Conservation (phyloP, 2,888 invertebrate genomes). For the Dexiosoma caninum region DNA sequence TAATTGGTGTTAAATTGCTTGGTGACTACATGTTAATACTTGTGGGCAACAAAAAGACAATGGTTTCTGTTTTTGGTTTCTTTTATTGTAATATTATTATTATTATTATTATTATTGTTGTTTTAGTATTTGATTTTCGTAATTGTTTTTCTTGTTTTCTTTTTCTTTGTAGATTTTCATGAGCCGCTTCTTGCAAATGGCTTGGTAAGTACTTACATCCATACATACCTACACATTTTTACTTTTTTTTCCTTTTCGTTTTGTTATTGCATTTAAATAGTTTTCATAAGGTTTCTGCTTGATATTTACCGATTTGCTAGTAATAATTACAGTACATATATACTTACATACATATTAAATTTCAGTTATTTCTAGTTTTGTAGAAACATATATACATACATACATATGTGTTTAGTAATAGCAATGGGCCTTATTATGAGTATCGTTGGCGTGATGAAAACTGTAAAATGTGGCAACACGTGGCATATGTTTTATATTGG, state of each 20-base stretch:
- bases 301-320: conserved; percentile 31
- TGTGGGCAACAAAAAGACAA: conserved; percentile 60
- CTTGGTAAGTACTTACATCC: neutral
- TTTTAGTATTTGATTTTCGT: conserved; percentile 64
- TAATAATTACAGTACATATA: conserved; percentile 44
- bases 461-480: no score
- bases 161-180: conserved; percentile 10
- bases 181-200: neutral
- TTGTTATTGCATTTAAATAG: conserved; percentile 5
- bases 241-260: neutral
- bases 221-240: neutral
- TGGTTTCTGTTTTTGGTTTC: conserved; percentile 23
- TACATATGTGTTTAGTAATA: no score
- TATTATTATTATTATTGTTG: conserved; percentile 39
- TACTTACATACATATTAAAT: no score
- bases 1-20: conserved; percentile 78
- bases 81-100: no score
- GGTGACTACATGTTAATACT: conserved; percentile 73
- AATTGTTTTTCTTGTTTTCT: conserved; percentile 45
- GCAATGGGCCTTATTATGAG: no score
- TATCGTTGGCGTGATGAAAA: no score
- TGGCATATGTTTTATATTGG: no score
- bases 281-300: conserved; percentile 47
- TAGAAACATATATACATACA: no score
- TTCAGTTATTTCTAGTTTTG: no score